phyloP scores from a whole-genome alignment of 2,888 invertebrate species.

The Monopis laevigella region DNA sequence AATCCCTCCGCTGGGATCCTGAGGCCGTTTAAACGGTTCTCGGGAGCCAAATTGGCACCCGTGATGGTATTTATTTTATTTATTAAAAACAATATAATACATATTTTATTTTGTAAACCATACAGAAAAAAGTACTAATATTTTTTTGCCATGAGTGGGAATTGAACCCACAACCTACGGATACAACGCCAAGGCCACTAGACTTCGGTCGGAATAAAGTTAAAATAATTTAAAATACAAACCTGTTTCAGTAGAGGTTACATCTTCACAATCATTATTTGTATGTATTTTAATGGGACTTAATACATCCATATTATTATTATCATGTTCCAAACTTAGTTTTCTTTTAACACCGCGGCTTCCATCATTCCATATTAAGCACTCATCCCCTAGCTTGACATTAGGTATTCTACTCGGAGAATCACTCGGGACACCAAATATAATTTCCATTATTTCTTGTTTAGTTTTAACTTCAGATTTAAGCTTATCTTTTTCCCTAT shows the following conservation, averaged over 20 bases:
- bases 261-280: constrained; percentile 48
- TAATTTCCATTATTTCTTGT: constrained; percentile 60
- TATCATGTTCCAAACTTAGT: constrained; percentile 33
- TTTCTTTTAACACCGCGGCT: constrained; percentile 34
- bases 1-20: too few relatives aligned
- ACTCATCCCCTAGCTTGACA: constrained; percentile 46
- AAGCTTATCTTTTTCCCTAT: constrained; percentile 53
- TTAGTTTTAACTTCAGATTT: constrained; percentile 52
- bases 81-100: too few relatives aligned
- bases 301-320: constrained; percentile 43
- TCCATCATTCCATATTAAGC: constrained; percentile 5
- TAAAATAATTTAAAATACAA: constrained; percentile 12
- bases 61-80: too few relatives aligned
- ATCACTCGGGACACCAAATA: constrained; percentile 42
- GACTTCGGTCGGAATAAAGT: constrained; percentile 6
- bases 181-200: too few relatives aligned
- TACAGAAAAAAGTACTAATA: too few relatives aligned
- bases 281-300: constrained; percentile 47
- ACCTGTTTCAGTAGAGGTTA: constrained; percentile 56
- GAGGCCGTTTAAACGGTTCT: too few relatives aligned
- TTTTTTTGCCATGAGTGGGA: too few relatives aligned
- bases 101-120: too few relatives aligned
- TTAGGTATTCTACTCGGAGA: constrained; percentile 40
- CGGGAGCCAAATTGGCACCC: too few relatives aligned
- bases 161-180: too few relatives aligned